A percentile compares a stretch with the other conserved stretches of the same genome.
Conservation (phyloP, 1,140 invertebrate genomes). For the Apis cerana region DNA sequence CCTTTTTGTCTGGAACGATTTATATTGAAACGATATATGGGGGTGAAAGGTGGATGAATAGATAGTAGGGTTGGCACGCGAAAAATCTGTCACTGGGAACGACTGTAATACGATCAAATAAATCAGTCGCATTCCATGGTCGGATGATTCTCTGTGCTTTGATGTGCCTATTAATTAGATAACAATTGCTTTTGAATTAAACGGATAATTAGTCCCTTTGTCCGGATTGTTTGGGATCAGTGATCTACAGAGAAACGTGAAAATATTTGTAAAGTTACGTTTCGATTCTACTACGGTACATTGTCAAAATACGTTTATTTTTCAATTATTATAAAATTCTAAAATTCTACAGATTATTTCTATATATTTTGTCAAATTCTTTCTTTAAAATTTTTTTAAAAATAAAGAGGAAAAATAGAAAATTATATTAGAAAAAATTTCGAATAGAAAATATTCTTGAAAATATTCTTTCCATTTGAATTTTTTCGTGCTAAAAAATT, state of each 20-base stretch:
- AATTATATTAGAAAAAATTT: too few relatives aligned
- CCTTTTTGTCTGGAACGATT: background rate
- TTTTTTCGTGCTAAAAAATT: too few relatives aligned
- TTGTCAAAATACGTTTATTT: background rate
- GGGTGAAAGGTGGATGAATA: background rate
- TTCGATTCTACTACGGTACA: background rate
- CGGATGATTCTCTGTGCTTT: conserved; percentile 36
- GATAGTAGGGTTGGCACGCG: background rate
- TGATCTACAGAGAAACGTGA: background rate
- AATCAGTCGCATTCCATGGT: conserved; percentile 40
- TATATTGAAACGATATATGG: background rate
- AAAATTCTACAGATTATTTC: background rate
- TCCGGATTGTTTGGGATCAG: background rate
- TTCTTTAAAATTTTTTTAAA: background rate
- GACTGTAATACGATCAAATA: conserved; percentile 33
- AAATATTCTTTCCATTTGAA: too few relatives aligned
- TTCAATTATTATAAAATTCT: background rate
- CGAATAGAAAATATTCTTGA: too few relatives aligned
- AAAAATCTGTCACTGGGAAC: conserved; percentile 23
- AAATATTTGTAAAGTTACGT: background rate
- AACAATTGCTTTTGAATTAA: conserved; percentile 18
- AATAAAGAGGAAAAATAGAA: background rate
- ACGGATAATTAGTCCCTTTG: conserved; percentile 20
- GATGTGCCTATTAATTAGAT: conserved; percentile 48
- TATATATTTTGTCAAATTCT: background rate